phyloP scores from a whole-genome alignment of 2,113 vertebrate genomes.

The Rafetus swinhoei region DNA sequence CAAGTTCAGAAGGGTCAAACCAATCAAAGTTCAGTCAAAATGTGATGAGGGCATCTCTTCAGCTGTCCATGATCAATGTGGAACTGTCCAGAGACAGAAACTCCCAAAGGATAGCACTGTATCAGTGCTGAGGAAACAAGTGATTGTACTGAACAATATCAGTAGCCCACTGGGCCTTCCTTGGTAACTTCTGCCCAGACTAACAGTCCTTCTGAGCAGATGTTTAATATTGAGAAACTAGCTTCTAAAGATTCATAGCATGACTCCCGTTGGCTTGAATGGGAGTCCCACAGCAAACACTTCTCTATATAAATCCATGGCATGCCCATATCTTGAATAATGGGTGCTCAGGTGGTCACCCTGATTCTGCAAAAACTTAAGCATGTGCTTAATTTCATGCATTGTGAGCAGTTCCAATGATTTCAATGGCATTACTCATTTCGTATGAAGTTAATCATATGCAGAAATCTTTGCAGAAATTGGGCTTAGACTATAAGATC shows the following conservation, averaged over 20 bases:
- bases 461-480: background rate
- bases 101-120: background rate
- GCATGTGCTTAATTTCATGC: background rate
- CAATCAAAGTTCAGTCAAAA: background rate
- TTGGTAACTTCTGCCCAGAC: constrained; percentile 28
- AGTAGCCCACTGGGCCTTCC: background rate
- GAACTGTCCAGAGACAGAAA: constrained; percentile 14
- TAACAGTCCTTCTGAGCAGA: background rate
- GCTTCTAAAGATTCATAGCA: background rate
- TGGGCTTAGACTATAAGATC: background rate
- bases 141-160: background rate
- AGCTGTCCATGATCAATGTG: background rate
- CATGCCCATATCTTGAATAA: too few relatives aligned
- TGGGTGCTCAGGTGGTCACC: too few relatives aligned
- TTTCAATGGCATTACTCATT: background rate
- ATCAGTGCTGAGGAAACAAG: background rate
- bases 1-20: background rate
- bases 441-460: background rate
- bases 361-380: background rate
- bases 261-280: background rate
- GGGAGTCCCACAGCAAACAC: background rate
- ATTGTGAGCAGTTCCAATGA: rapidly evolving
- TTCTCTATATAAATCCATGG: background rate
- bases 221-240: rapidly evolving
- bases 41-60: background rate